Evolutionary conservation across 2,113 vertebrate species (phyloP).

Genomic region (Taurulus bubalis): DNA sequence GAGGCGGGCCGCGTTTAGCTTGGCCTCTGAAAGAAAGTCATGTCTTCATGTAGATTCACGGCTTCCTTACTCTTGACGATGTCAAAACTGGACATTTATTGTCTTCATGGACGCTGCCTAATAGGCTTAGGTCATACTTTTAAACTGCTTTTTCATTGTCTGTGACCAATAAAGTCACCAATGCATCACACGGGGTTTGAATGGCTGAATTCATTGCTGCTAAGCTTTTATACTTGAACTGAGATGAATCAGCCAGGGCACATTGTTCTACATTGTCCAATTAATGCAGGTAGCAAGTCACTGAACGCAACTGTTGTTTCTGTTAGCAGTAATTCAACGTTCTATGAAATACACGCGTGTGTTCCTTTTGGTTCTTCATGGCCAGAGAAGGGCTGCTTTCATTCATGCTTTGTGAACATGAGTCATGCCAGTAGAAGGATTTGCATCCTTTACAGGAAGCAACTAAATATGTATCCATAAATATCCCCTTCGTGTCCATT

Average conservation of each 20-base stretch:
- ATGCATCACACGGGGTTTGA: neutral
- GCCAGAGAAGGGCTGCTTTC: neutral
- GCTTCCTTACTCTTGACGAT: neutral
- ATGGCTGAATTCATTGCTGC: neutral
- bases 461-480: neutral
- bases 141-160: neutral
- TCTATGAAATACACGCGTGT: neutral
- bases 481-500: neutral
- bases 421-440: neutral
- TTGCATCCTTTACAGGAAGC: constrained; percentile 19
- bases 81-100: constrained; percentile 1
- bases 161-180: neutral
- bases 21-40: neutral
- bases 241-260: neutral
- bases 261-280: neutral
- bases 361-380: constrained; percentile 13
- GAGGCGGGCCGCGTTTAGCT: too few relatives aligned
- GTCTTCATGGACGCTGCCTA: neutral
- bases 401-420: constrained; percentile 14
- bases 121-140: neutral
- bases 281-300: neutral
- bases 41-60: neutral
- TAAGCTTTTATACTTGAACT: neutral
- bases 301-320: neutral
- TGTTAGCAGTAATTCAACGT: neutral